phyloP scores from a whole-genome alignment of 1,140 invertebrate genomes.

The Bombus picipes region DNA sequence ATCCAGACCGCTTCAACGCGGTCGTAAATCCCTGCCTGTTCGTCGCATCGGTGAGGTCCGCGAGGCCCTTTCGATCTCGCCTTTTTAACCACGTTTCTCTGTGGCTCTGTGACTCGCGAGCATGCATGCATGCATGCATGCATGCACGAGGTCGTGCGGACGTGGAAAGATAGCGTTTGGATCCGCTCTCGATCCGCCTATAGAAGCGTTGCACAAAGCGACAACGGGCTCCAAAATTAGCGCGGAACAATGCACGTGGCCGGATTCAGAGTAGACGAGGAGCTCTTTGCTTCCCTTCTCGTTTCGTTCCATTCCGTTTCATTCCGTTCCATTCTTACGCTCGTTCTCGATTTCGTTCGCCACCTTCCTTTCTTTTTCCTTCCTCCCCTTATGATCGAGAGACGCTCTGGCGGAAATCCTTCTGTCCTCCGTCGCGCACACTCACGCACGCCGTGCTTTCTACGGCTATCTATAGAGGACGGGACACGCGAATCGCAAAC shows the following conservation, averaged over 20 bases:
- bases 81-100: conserved; percentile 32
- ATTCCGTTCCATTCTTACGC: conserved; percentile 26
- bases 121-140: background rate
- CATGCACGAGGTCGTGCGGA: background rate
- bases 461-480: conserved; percentile 65
- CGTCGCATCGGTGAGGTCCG: conserved; percentile 27
- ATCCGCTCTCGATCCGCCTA: conserved; percentile 65
- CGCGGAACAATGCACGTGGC: conserved; percentile 68
- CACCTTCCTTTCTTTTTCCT: conserved; percentile 46
- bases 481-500: conserved; percentile 21
- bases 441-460: conserved; percentile 50
- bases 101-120: background rate
- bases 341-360: conserved; percentile 41
- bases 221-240: conserved; percentile 67
- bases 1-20: conserved; percentile 38
- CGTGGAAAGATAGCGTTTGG: conserved; percentile 58
- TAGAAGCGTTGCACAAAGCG: conserved; percentile 66
- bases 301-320: conserved; percentile 49
- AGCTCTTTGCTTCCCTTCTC: conserved; percentile 11
- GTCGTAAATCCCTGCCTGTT: conserved; percentile 48
- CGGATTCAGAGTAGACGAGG: conserved; percentile 60
- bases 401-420: conserved; percentile 36
- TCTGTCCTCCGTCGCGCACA: conserved; percentile 5
- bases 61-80: conserved; percentile 52
- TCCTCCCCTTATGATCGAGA: conserved; percentile 47